Evolutionary conservation across 2,888 invertebrate species (phyloP), one percentile per base, ranked within the genome.

Genomic region (Coleophora deauratella): DNA sequence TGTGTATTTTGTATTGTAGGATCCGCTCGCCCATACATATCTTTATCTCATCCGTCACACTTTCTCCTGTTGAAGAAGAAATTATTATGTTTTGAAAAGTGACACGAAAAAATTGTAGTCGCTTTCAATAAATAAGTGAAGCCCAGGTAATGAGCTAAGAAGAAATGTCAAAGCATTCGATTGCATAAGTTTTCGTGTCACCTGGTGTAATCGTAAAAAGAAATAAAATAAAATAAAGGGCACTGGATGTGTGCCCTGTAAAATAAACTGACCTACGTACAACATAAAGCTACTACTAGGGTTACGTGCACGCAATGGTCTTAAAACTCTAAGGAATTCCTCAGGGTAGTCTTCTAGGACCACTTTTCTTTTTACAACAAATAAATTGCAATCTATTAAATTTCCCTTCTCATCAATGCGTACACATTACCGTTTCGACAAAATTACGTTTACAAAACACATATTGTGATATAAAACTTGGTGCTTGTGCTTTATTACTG

Each of bases 401-500:
- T 21, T 21, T 21, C 21, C 3, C 21, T 21, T 21, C 21, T 21
- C 21, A 21, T 21, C n/a, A n/a, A 47, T 65, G 72, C 75, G 77
- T 70, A 67, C 75, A 78, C 73, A 62, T 62, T 73, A 72, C 85
- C 82, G 72, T 69, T 76, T 81, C 78, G 79, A 79, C 72, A 76
- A 72, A 62, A 66, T 72, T 74, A 82, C 82, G 71, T 73, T 72
- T 78, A 84, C 85, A 78, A 79, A 85, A 85, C 84, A 85, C 79
- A 78, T 78, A 81, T 78, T 69, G 79, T 84, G 79, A 80, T 79
- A 78, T 69, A 84, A 85, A 84, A 85, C 66, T 77, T 80, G 78
- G 85, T 85, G 85, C 85, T 78, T 78, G 85, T 85, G 85, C 85
- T 79, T 70, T 68, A 73, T 72, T 84, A 85, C 85, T 85, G 85